A percentile compares a stretch with the other conserved stretches of the same genome.
phyloP scores from a whole-genome alignment of 2,113 vertebrate genomes.

The Embiotoca jacksoni region DNA sequence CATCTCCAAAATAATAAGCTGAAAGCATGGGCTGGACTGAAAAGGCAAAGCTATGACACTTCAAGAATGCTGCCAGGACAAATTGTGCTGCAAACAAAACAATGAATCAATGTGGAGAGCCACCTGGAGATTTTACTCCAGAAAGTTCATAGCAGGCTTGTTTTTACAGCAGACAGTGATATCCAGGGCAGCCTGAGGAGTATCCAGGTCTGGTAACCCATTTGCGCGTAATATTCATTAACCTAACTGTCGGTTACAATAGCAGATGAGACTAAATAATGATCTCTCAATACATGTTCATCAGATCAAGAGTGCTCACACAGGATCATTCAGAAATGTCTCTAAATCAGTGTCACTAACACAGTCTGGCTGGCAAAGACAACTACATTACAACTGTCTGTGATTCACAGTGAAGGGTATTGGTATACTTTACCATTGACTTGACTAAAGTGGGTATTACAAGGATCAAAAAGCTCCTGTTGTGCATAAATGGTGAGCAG shows the following conservation, averaged over 20 bases:
- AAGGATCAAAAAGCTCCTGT: too few species aligned
- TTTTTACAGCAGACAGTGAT: constrained; percentile 57
- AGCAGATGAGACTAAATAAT: constrained; percentile 72
- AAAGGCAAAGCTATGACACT: constrained; percentile 65
- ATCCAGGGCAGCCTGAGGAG: constrained; percentile 66
- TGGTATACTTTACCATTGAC: background rate
- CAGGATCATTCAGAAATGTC: background rate
- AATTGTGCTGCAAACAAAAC: constrained; percentile 72
- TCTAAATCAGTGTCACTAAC: too few species aligned
- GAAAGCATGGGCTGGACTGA: constrained; percentile 61
- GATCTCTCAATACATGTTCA: constrained; percentile 55
- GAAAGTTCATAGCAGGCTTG: constrained; percentile 65
- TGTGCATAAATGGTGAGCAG: too few species aligned
- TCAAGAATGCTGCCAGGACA: constrained; percentile 75
- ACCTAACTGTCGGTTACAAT: constrained; percentile 53
- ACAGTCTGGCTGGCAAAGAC: background rate
- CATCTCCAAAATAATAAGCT: constrained; percentile 72
- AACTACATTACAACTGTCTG: background rate
- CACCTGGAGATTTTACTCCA: constrained; percentile 75
- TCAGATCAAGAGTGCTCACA: constrained; percentile 7
- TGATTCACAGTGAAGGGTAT: background rate
- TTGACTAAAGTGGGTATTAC: background rate
- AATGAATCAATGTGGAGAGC: constrained; percentile 79
- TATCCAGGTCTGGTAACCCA: constrained; percentile 62
- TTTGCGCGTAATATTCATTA: constrained; percentile 74